Base-by-base conservation (phyloP, 2,113 vertebrate genomes). In the Indicator indicator region DNA sequence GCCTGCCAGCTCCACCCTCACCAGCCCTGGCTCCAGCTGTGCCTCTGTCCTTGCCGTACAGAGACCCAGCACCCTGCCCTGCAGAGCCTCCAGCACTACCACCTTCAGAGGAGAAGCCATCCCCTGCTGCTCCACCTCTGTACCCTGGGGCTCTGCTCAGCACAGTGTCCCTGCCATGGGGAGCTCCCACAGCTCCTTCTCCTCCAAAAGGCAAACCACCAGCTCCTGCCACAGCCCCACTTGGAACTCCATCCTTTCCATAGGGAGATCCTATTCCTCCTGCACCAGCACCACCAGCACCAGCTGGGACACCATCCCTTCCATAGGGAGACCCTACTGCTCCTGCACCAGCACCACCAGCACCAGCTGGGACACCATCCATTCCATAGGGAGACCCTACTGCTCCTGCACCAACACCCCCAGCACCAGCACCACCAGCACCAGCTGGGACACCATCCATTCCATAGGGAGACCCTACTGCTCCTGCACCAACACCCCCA, bases 161-260 rank as follows among this genome's bases (percentile, higher is more conserved):
- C 3, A 1, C 4, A 18, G 9, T 23, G 16, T 62, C 72, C 10
- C 3, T 33, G 12, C 86, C 60, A 7, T 0, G 3, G 24, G 0
- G 23, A 68, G 68, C 68, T 11, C 69, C 88, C 32, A 16, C 9
- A 0, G 0, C 11, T 48, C 20, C 83, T 16, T 62, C 33, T 56
- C 15, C 58, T 27, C 58, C 74, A 44, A 38, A 42, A 50, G 55
- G 50, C 50, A 55, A 75, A 87, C 1, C 16, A 74, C 27, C 67
- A 73, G 21, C 23, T 33, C 40, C 72, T 42, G 30, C 24, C 36
- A 32, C 12, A 79, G 12, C 11, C 9, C 63, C 48, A 50, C 21
- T 12, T 52, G 3, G 11, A 17, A 52, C 11, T 11, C 63, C 63
- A 42, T 42, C 63, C 63, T 40, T 64, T 19, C 38, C 63, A 64